Evolutionary conservation across 2,113 vertebrate genomes (phyloP).

Genomic region (Pterocles orientalis): DNA sequence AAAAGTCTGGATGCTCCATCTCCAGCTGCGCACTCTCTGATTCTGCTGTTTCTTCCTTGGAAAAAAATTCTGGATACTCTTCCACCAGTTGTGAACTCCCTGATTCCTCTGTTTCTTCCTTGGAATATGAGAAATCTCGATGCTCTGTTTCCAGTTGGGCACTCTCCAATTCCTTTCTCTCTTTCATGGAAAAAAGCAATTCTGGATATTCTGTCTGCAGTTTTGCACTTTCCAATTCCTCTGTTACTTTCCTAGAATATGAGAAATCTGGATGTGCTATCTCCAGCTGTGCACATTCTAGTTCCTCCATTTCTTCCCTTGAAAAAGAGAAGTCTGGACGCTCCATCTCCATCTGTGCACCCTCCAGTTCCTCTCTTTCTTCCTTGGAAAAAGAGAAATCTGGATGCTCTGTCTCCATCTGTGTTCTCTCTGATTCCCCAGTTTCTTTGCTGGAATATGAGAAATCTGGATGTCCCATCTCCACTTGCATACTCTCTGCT

Average conservation of each 20-base stretch:
- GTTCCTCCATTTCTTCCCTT: background rate
- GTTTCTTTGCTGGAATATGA: background rate
- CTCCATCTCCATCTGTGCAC: background rate
- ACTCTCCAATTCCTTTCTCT: background rate
- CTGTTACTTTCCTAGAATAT: background rate
- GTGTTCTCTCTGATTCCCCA: background rate
- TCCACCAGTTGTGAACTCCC: background rate
- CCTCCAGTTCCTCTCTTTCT: background rate
- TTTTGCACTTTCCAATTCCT: background rate
- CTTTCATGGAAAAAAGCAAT: background rate
- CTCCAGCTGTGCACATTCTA: background rate
- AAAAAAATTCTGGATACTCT: background rate
- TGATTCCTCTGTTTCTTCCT: background rate
- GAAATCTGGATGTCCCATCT: background rate
- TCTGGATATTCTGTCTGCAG: background rate
- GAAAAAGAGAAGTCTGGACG: conserved; percentile 5
- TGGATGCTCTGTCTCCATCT: background rate
- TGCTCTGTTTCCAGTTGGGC: background rate
- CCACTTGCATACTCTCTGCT: background rate
- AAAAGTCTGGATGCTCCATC: background rate
- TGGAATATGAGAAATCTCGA: background rate
- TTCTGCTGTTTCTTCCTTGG: background rate
- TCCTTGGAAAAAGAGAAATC: background rate
- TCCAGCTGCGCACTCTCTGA: background rate
- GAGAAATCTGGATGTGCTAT: background rate